phyloP scores from a whole-genome alignment of 2,888 invertebrate genomes.

The Psylliodes chrysocephalus region DNA sequence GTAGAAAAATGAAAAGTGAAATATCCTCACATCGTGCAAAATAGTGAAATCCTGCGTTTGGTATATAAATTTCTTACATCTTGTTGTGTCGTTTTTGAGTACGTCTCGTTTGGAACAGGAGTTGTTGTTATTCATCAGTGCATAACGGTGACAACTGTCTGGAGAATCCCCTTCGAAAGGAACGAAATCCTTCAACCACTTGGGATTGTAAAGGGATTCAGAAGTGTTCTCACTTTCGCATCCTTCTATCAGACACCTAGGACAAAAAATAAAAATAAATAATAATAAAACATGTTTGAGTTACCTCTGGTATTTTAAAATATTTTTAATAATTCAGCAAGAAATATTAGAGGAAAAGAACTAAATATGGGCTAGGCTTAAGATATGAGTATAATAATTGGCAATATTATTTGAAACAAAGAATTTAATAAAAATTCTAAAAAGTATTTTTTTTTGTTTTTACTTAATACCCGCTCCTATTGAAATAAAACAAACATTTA shows the following conservation, averaged over 20 bases:
- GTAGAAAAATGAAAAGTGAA: background rate
- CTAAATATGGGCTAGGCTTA: too few species aligned
- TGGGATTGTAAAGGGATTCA: constrained; percentile 56
- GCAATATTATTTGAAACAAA: too few species aligned
- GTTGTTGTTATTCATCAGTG: constrained; percentile 38
- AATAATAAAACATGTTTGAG: too few species aligned
- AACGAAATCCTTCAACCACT: constrained; percentile 65
- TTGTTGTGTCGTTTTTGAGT: constrained; percentile 43
- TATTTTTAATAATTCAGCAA: too few species aligned
- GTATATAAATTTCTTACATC: constrained; percentile 56
- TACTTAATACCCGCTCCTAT: too few species aligned
- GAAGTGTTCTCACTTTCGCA: constrained; percentile 66
- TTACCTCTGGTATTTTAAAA: too few species aligned
- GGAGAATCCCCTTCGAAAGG: constrained; percentile 57
- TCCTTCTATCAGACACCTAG: constrained; percentile 67
- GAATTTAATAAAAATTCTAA: too few species aligned
- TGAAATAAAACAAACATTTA: too few species aligned
- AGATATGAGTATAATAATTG: too few species aligned
- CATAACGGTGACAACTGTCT: constrained; percentile 51
- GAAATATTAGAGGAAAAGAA: too few species aligned
- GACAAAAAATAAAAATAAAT: constrained; percentile 26
- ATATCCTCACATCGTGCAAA: constrained; percentile 57
- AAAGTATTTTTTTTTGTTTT: too few species aligned
- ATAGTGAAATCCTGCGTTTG: constrained; percentile 56
- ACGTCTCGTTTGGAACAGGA: constrained; percentile 4